phyloP scores from a whole-genome alignment of 2,113 vertebrate genomes.

The Percina caprodes region DNA sequence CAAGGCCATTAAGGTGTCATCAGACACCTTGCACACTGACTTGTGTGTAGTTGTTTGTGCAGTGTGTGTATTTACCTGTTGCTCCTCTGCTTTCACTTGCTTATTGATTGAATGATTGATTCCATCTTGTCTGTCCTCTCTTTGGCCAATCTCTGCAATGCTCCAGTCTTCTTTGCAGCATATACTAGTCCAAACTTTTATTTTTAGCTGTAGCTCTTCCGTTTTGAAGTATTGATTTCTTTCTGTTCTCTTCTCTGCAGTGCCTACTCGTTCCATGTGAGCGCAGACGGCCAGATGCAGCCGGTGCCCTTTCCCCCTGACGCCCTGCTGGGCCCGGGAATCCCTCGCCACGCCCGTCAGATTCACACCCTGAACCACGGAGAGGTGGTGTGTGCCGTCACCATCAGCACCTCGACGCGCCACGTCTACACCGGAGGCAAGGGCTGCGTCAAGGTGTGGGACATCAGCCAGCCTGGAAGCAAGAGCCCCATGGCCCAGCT shows the following conservation, averaged over 20 bases:
- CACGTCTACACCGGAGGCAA: conserved; percentile 94
- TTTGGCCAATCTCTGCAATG: neutral
- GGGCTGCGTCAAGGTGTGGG: conserved; percentile 95
- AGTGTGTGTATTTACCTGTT: conserved; percentile 24
- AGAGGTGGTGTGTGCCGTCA: conserved; percentile 93
- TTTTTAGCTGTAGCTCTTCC: conserved; percentile 23
- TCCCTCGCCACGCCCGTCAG: conserved; percentile 89
- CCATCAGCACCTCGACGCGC: conserved; percentile 90
- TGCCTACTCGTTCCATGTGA: conserved; percentile 85
- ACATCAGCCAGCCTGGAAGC: conserved; percentile 91
- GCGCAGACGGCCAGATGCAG: conserved; percentile 85
- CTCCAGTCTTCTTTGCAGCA: neutral
- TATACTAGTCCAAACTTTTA: neutral
- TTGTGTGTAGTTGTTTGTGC: conserved; percentile 2
- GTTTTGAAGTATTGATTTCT: conserved; percentile 17
- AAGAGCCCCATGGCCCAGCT: conserved; percentile 92
- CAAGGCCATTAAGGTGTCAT: conserved; percentile 22
- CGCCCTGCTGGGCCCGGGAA: conserved; percentile 86
- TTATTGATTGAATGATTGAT: conserved; percentile 34
- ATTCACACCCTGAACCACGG: conserved; percentile 91
- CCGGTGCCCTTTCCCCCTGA: conserved; percentile 86
- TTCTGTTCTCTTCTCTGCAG: conserved; percentile 46
- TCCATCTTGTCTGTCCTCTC: neutral
- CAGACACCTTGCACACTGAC: conserved; percentile 15
- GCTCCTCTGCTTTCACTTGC: neutral